These are phyloP conservation scores for Zosterops pallidus DNA, from an alignment of 2,113 vertebrate genomes.

Conservation along the genomic window DNA sequence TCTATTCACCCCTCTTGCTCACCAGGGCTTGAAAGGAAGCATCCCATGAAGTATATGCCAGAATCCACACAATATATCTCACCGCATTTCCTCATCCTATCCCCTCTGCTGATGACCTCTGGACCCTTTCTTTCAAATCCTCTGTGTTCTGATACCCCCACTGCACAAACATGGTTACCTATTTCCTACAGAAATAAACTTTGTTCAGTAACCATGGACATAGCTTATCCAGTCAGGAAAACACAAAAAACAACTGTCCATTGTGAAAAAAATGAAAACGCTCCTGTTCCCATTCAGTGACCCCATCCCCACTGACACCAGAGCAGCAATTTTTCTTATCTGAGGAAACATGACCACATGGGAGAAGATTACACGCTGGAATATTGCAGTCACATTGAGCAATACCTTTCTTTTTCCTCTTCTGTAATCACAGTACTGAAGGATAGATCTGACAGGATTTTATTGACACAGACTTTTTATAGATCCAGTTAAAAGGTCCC, in stretches of 20 bases:
- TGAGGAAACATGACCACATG: constrained; percentile 68
- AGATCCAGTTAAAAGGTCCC: constrained; percentile 64
- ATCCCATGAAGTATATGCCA: constrained; percentile 52
- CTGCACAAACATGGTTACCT: constrained; percentile 63
- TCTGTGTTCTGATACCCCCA: constrained; percentile 41
- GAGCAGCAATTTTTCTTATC: constrained; percentile 46
- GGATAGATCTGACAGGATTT: constrained; percentile 59
- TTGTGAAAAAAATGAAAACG: constrained; percentile 34
- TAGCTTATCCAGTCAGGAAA: constrained; percentile 61
- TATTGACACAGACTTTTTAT: constrained; percentile 70
- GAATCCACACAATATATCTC: constrained; percentile 53
- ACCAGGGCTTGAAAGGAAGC: constrained; percentile 41
- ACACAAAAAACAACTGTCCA: constrained; percentile 57
- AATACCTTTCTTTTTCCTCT: constrained; percentile 53
- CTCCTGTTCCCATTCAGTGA: constrained; percentile 41
- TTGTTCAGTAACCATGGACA: constrained; percentile 63
- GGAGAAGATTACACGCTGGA: constrained; percentile 54
- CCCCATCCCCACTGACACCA: constrained; percentile 45
- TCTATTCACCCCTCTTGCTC: constrained; percentile 8
- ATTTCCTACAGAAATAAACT: constrained; percentile 69
- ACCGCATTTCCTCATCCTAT: constrained; percentile 59
- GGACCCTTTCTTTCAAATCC: constrained; percentile 46
- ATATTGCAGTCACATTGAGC: constrained; percentile 58
- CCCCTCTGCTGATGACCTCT: constrained; percentile 59
- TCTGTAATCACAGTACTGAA: constrained; percentile 47